Percentiles rank a stretch among this genome's conserved stretches.
Conservation (phyloP, 1,140 invertebrate genomes). For the Drosophila bocki region DNA sequence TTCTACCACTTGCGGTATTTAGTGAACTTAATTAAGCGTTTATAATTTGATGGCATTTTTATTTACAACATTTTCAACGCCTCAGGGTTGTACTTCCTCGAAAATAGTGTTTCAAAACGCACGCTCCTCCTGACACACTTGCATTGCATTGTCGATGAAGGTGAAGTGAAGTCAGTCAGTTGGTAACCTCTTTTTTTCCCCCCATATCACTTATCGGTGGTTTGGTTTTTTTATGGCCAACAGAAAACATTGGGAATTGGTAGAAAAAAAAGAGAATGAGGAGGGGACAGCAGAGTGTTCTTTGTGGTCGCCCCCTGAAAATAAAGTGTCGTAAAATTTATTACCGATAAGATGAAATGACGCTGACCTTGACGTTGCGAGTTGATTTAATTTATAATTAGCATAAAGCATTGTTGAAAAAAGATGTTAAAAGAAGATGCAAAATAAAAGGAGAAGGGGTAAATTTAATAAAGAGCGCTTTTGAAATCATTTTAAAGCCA, state of each 20-base stretch:
- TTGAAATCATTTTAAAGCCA: neutral
- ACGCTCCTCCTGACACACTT: conserved; percentile 46
- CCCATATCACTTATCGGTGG: conserved; percentile 13
- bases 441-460: neutral
- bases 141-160: neutral
- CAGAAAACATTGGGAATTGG: neutral
- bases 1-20: conserved; percentile 39
- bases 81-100: conserved; percentile 10
- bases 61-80: conserved; percentile 24
- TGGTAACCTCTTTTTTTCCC: conserved; percentile 17
- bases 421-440: neutral
- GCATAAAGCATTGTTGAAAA: conserved; percentile 5
- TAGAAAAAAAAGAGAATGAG: neutral
- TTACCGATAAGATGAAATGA: conserved; percentile 31
- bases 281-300: conserved; percentile 5
- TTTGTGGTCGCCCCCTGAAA: conserved; percentile 34
- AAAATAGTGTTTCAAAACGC: conserved; percentile 15
- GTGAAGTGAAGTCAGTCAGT: conserved; percentile 6
- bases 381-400: conserved; percentile 22
- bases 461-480: neutral
- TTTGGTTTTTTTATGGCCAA: conserved; percentile 26
- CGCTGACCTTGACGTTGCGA: conserved; percentile 23
- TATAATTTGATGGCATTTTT: conserved; percentile 41
- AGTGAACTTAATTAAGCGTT: conserved; percentile 56
- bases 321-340: conserved; percentile 30